Conservation (phyloP, 2,888 invertebrate species). For the Bugula neritina region DNA sequence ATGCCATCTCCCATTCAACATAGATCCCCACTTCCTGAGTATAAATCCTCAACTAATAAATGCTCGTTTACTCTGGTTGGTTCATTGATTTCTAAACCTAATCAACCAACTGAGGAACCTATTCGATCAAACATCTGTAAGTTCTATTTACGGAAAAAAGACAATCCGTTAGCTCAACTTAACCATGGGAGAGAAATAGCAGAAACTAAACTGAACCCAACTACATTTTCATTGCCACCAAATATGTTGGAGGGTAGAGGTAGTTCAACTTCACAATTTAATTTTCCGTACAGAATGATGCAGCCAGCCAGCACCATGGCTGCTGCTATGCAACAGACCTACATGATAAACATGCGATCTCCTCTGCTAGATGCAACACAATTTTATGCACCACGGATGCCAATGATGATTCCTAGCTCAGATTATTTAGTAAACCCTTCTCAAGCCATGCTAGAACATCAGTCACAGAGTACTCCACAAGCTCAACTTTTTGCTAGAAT, state of each 20-base stretch:
- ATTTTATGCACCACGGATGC: constrained; percentile 9
- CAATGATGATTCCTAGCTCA: constrained; percentile 19
- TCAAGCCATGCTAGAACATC: background rate
- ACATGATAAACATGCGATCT: constrained; percentile 15
- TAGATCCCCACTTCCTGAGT: background rate
- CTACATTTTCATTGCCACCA: constrained; percentile 13
- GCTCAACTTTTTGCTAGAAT: constrained; percentile 20
- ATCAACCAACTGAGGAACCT: background rate
- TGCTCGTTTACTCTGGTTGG: constrained; percentile 11
- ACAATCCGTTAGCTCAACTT: constrained; percentile 18
- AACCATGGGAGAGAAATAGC: background rate
- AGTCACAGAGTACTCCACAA: background rate
- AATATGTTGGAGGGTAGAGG: background rate
- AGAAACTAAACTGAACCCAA: background rate
- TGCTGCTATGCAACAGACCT: constrained; percentile 17
- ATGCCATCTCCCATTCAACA: background rate
- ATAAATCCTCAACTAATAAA: background rate
- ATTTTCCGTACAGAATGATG: constrained; percentile 25
- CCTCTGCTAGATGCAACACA: constrained; percentile 20
- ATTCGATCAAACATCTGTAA: background rate
- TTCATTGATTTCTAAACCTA: background rate
- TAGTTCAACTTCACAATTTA: background rate
- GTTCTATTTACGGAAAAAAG: constrained; percentile 18
- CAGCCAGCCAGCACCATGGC: background rate
- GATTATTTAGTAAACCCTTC: constrained; percentile 12